phyloP scores from a whole-genome alignment of 2,797 vertebrate species.

The Psittacula derbiana region DNA sequence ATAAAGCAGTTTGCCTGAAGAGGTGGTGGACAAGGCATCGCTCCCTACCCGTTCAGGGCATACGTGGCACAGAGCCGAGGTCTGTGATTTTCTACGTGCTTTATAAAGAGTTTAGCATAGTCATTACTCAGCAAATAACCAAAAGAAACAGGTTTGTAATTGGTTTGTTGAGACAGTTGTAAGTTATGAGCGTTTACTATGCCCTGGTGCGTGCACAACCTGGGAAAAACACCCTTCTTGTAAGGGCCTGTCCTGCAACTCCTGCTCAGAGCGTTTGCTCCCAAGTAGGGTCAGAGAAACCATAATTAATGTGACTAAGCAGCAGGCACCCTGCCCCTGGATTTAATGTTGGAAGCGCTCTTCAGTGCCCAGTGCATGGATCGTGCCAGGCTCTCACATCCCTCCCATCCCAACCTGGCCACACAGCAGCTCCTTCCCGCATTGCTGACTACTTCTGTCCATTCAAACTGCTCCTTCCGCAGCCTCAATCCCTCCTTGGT shows the following conservation, averaged over 20 bases:
- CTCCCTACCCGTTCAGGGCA: neutral
- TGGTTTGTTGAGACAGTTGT: neutral
- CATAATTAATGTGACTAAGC: neutral
- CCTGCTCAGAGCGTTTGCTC: neutral
- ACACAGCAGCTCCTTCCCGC: neutral
- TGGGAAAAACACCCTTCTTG: neutral
- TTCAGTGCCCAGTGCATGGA: neutral
- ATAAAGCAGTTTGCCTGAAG: neutral
- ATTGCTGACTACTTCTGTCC: neutral
- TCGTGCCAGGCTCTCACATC: neutral
- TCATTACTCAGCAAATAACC: slow-evolving; percentile 24
- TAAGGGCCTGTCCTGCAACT: slow-evolving; percentile 12
- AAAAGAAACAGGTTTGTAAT: neutral
- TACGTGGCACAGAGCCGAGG: neutral
- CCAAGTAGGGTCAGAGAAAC: neutral
- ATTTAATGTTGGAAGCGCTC: neutral
- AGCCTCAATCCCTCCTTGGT: neutral
- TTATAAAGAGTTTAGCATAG: neutral
- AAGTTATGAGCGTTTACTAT: neutral
- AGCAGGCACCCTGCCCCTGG: neutral
- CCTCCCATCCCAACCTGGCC: neutral
- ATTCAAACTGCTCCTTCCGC: neutral
- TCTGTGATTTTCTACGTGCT: neutral
- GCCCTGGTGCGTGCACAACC: neutral
- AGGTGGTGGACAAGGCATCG: neutral